phyloP scores from a whole-genome alignment of 2,888 invertebrate species.

The Spisula solida region DNA sequence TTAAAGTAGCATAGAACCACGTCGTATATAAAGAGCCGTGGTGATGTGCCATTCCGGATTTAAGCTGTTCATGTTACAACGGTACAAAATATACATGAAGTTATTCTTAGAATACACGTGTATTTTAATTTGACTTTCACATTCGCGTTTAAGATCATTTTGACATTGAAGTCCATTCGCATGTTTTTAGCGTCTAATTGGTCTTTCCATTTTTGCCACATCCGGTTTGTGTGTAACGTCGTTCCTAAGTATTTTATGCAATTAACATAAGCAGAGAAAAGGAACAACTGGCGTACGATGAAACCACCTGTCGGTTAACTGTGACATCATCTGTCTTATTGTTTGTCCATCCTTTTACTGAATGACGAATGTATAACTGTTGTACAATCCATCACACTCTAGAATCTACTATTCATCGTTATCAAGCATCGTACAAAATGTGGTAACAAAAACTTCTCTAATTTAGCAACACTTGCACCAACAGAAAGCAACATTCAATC shows the following conservation, averaged over 20 bases:
- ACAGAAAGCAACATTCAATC: neutral
- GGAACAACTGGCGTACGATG: neutral
- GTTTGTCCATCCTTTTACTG: slow-evolving; percentile 39
- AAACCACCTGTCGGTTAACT: slow-evolving; percentile 45
- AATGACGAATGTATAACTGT: slow-evolving; percentile 40
- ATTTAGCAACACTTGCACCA: slow-evolving; percentile 1
- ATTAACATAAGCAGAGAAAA: neutral
- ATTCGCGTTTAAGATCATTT: too few relatives aligned
- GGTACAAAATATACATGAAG: too few relatives aligned
- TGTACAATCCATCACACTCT: slow-evolving; percentile 35
- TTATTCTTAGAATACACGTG: too few relatives aligned
- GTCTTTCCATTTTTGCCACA: neutral
- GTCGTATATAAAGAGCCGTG: too few relatives aligned
- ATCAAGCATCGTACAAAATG: slow-evolving; percentile 7
- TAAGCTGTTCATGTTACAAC: too few relatives aligned
- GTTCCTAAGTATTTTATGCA: neutral
- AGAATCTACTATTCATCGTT: slow-evolving; percentile 29
- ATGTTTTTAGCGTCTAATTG: neutral
- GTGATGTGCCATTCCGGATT: too few relatives aligned
- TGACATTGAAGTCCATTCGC: too few relatives aligned
- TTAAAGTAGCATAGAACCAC: too few relatives aligned
- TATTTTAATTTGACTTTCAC: too few relatives aligned
- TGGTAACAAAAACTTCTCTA: slow-evolving; percentile 20
- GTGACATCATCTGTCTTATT: slow-evolving; percentile 38
- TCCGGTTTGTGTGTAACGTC: neutral